Evolutionary conservation across 2,888 invertebrate genomes (phyloP).

Genomic region (Drosophila macrothrix): DNA sequence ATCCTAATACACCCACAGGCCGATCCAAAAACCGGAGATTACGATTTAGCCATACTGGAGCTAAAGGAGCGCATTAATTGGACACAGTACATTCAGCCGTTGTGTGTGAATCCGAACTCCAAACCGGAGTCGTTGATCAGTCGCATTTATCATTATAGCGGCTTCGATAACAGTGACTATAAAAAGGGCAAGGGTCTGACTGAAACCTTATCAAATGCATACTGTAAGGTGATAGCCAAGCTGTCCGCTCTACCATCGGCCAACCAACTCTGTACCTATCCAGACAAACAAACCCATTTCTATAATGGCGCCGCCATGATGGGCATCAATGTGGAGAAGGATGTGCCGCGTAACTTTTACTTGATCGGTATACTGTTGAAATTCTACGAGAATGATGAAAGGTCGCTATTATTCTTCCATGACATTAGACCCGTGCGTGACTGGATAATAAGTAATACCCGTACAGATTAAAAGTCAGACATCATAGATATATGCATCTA

Average conservation of each 20-base stretch:
- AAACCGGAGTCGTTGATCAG: slow-evolving; percentile 46
- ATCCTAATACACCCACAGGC: slow-evolving; percentile 52
- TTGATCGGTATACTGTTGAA: slow-evolving; percentile 45
- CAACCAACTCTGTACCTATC: not conserved
- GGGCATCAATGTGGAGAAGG: slow-evolving; percentile 53
- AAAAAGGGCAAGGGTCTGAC: slow-evolving; percentile 50
- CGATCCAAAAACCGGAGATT: slow-evolving; percentile 52
- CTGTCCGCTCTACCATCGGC: slow-evolving; percentile 28
- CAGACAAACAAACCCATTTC: slow-evolving; percentile 35
- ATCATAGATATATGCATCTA: too few species aligned
- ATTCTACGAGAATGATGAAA: not conserved
- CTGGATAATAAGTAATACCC: slow-evolving; percentile 50
- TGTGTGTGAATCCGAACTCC: slow-evolving; percentile 46
- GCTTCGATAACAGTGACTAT: slow-evolving; percentile 28
- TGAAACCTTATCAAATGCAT: slow-evolving; percentile 31
- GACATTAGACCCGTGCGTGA: slow-evolving; percentile 49
- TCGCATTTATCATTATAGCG: slow-evolving; percentile 52
- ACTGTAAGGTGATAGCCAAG: slow-evolving; percentile 30
- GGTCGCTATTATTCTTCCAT: slow-evolving; percentile 44
- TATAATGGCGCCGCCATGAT: slow-evolving; percentile 50
- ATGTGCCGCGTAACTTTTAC: slow-evolving; percentile 56
- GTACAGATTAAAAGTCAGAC: not conserved
- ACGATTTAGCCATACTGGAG: slow-evolving; percentile 59
- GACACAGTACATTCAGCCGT: slow-evolving; percentile 45
- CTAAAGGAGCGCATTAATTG: slow-evolving; percentile 42